phyloP scores from a whole-genome alignment of 2,797 vertebrate species.

The Gallinago stenura region DNA sequence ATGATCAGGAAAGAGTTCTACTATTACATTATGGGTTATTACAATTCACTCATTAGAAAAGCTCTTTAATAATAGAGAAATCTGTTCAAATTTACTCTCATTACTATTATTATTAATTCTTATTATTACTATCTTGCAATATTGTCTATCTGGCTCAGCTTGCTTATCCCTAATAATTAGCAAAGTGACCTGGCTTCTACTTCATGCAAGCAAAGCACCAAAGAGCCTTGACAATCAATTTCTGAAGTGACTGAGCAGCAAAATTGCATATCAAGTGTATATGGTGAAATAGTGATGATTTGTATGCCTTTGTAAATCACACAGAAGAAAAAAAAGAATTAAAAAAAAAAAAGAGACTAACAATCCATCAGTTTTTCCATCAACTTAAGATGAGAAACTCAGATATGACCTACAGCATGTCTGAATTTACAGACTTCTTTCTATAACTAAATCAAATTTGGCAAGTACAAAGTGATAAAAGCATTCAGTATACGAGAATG shows the following conservation, averaged over 20 bases:
- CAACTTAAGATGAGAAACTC: not conserved
- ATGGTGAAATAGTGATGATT: not conserved
- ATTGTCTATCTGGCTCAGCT: not conserved
- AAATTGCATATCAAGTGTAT: not conserved
- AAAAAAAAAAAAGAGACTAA: not conserved
- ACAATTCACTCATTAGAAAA: not conserved
- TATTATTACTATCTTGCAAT: not conserved
- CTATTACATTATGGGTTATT: not conserved
- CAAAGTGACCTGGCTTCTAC: not conserved
- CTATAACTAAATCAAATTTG: not conserved
- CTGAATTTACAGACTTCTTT: not conserved
- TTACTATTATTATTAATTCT: not conserved
- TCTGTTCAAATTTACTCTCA: not conserved
- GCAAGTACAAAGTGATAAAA: not conserved
- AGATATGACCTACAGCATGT: not conserved
- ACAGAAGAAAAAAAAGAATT: not conserved
- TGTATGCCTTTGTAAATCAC: slow-evolving; percentile 2
- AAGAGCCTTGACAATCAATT: not conserved
- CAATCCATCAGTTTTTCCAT: not conserved
- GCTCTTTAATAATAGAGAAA: not conserved
- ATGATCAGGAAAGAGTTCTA: not conserved
- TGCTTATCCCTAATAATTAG: not conserved
- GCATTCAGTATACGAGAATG: not conserved
- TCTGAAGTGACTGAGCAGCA: not conserved
- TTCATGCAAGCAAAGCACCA: not conserved